Percentiles rank a stretch among this genome's conserved stretches.
Evolutionary conservation across 2,888 invertebrate species (phyloP).

Genomic region (Octonoba sinensis): DNA sequence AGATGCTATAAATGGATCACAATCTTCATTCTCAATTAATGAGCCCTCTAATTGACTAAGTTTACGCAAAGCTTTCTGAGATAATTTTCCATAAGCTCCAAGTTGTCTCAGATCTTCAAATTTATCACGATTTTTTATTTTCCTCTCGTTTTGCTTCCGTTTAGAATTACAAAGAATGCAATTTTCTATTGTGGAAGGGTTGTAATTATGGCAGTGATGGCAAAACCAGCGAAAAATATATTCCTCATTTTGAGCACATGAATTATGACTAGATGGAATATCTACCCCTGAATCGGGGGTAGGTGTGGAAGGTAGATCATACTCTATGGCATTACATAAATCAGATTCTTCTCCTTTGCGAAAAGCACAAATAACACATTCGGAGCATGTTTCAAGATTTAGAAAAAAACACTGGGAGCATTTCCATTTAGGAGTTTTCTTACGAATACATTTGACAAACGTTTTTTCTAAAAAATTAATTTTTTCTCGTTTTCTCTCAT

Average conservation of each 20-base stretch:
- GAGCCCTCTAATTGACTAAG: slow-evolving; percentile 36
- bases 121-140: slow-evolving; percentile 33
- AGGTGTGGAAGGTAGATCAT: slow-evolving; percentile 57
- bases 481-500: slow-evolving; percentile 50
- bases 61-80: slow-evolving; percentile 44
- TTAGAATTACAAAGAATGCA: slow-evolving; percentile 53
- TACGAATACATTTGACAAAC: slow-evolving; percentile 66
- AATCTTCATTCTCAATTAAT: slow-evolving; percentile 35
- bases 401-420: slow-evolving; percentile 64
- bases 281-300: slow-evolving; percentile 60
- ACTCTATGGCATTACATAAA: slow-evolving; percentile 32
- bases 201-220: slow-evolving; percentile 60
- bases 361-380: slow-evolving; percentile 64
- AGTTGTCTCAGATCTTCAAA: slow-evolving; percentile 54
- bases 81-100: slow-evolving; percentile 51
- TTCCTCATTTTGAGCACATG: slow-evolving; percentile 39
- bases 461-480: slow-evolving; percentile 66
- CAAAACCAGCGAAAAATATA: slow-evolving; percentile 59
- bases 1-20: slow-evolving; percentile 47
- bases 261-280: slow-evolving; percentile 47
- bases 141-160: slow-evolving; percentile 20
- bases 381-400: slow-evolving; percentile 66
- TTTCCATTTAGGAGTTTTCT: slow-evolving; percentile 66
- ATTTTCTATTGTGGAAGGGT: slow-evolving; percentile 50
- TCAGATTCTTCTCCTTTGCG: slow-evolving; percentile 35